Evolutionary conservation across 2,888 invertebrate species (phyloP).

Genomic region (Miltochrista miniata): DNA sequence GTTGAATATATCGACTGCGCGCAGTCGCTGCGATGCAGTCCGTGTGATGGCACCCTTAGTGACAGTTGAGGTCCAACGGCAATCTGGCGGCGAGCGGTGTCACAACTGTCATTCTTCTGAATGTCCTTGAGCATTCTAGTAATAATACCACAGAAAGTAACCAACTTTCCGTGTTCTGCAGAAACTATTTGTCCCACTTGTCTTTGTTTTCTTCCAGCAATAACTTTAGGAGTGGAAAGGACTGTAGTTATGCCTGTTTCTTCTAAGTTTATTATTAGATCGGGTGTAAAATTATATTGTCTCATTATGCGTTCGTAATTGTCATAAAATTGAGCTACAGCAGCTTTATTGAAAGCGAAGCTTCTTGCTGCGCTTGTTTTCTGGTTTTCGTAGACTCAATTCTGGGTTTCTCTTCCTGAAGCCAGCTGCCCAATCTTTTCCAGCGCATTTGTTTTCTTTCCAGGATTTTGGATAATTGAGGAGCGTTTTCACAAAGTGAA

Average conservation of each 20-base stretch:
- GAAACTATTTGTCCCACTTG: slow-evolving; percentile 28
- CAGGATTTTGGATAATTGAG: slow-evolving; percentile 19
- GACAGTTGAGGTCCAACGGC: too few species aligned
- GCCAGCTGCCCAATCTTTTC: slow-evolving; percentile 28
- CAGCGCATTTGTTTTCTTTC: slow-evolving; percentile 22
- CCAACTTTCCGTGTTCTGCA: slow-evolving; percentile 24
- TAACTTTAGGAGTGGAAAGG: slow-evolving; percentile 25
- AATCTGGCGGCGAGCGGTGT: too few species aligned
- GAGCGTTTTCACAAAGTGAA: too few species aligned
- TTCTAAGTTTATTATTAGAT: slow-evolving; percentile 22
- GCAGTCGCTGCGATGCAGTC: too few species aligned
- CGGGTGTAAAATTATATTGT: slow-evolving; percentile 21
- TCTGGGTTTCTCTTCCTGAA: slow-evolving; percentile 31
- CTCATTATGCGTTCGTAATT: slow-evolving; percentile 25
- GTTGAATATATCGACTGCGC: too few species aligned
- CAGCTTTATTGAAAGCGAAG: neutral
- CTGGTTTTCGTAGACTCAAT: slow-evolving; percentile 32
- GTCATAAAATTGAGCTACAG: slow-evolving; percentile 8
- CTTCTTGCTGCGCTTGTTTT: slow-evolving; percentile 29
- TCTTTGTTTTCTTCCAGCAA: slow-evolving; percentile 22
- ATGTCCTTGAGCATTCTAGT: too few species aligned
- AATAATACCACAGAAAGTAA: slow-evolving; percentile 19
- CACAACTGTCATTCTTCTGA: too few species aligned
- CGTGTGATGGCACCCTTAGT: too few species aligned
- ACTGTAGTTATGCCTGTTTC: too few species aligned